phyloP scores from a whole-genome alignment of 2,797 vertebrate species.

The Onychomys torridus region DNA sequence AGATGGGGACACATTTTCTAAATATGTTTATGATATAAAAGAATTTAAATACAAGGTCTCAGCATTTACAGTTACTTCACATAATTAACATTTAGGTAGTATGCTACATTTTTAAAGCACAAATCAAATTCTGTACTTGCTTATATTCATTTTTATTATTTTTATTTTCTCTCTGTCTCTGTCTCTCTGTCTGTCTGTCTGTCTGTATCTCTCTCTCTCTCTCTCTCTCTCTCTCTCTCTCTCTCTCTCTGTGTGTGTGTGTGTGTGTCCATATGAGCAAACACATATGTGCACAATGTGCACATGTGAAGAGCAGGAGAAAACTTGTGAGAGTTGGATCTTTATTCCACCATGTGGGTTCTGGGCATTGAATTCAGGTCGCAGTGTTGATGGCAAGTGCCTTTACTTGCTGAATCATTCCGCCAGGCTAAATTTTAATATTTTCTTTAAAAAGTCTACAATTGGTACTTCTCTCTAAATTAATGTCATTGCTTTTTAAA shows the following conservation, averaged over 20 bases:
- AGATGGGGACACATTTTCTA: neutral
- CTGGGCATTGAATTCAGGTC: neutral
- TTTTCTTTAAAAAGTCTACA: neutral
- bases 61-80: neutral
- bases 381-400: neutral
- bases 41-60: neutral
- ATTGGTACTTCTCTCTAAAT: neutral
- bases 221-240: no score
- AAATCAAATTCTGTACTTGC: neutral
- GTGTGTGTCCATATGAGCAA: neutral
- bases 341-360: neutral
- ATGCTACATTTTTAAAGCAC: neutral
- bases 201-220: no score
- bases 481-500: slow-evolving; percentile 15
- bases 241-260: no score
- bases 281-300: no score
- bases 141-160: neutral
- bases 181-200: no score
- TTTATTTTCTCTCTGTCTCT: no score
- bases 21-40: neutral
- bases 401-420: neutral
- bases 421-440: neutral
- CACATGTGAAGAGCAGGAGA: neutral
- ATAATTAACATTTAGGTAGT: neutral
- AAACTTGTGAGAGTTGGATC: neutral